phyloP scores from a whole-genome alignment of 1,140 invertebrate genomes.

The Eurosta solidaginis region DNA sequence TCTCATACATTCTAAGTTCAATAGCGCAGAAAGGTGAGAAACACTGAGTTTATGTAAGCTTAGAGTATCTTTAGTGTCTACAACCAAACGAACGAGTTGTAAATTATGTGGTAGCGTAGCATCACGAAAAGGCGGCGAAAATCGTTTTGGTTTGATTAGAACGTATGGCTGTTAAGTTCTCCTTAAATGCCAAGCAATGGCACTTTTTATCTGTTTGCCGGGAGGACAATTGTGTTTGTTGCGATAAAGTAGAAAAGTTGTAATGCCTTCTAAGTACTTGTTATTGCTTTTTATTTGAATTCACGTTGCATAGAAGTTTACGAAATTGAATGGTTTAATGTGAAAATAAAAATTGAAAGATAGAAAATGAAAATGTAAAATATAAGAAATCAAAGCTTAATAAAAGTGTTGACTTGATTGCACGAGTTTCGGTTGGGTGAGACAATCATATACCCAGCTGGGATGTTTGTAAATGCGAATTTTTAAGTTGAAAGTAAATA shows the following conservation, averaged over 20 bases:
- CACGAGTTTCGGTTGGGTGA: too few relatives aligned
- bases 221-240: not conserved
- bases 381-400: not conserved
- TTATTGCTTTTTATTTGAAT: not conserved
- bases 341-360: not conserved
- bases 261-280: not conserved
- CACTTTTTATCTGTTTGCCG: not conserved
- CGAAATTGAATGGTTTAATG: not conserved
- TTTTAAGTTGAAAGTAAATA: too few relatives aligned
- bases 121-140: not conserved
- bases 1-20: not conserved
- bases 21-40: constrained; percentile 9
- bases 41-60: too few relatives aligned
- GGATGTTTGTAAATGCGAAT: too few relatives aligned
- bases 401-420: too few relatives aligned
- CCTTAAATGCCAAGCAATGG: not conserved
- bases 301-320: too few relatives aligned
- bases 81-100: too few relatives aligned
- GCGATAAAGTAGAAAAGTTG: not conserved
- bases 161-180: not conserved
- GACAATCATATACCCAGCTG: too few relatives aligned
- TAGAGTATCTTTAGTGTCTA: too few relatives aligned
- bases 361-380: not conserved
- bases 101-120: not conserved
- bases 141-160: not conserved